Conservation (phyloP, 2,888 invertebrate species). For the Athalia rosae region DNA sequence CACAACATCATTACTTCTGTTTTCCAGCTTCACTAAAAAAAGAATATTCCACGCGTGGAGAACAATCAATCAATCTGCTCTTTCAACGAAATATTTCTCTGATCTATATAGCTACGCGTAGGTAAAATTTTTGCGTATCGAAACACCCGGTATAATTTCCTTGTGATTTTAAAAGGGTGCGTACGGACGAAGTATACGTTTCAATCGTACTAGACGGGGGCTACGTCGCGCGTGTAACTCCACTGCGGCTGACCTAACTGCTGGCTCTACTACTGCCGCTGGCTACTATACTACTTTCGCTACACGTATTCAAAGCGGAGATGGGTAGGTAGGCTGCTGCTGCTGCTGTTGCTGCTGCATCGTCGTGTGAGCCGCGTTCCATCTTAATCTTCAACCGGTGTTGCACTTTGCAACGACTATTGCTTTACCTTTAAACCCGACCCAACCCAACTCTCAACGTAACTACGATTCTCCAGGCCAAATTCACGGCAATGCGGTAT, state of each 20-base stretch:
- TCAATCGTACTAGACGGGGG: no score
- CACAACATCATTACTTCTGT: no score
- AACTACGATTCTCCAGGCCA: constrained; percentile 60
- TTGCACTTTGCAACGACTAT: constrained; percentile 41
- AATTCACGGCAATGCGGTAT: constrained; percentile 69
- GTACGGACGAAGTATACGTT: no score
- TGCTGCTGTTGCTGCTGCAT: constrained; percentile 14
- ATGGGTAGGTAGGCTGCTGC: not conserved
- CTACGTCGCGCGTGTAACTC: constrained; percentile 31
- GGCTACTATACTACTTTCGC: no score
- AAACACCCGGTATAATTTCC: no score
- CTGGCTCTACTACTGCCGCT: constrained; percentile 44
- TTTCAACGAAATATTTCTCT: no score
- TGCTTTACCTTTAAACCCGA: constrained; percentile 42
- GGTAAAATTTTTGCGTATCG: no score
- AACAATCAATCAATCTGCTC: no score
- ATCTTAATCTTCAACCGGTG: not conserved
- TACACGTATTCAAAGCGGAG: not conserved
- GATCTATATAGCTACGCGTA: no score
- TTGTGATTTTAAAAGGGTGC: no score
- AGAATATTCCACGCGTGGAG: no score
- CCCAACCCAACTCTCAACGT: constrained; percentile 24
- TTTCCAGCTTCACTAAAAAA: no score
- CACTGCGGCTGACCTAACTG: constrained; percentile 36
- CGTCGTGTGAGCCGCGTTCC: not conserved